Evolutionary conservation across 2,888 invertebrate species (phyloP).

Genomic region (Ophonus ardosiacus): DNA sequence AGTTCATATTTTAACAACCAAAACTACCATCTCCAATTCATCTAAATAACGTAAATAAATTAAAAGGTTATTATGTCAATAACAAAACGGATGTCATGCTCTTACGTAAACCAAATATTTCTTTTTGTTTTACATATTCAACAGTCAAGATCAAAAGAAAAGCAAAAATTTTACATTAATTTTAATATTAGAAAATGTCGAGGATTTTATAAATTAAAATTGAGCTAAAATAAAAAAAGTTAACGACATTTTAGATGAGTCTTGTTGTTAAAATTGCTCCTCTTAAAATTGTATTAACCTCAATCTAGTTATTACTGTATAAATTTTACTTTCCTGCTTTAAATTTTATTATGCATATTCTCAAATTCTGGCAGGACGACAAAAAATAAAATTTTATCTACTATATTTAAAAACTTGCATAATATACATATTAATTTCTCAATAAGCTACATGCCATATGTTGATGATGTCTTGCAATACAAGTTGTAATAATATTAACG

Average conservation of each 20-base stretch:
- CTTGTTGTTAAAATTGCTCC: neutral
- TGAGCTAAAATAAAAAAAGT: neutral
- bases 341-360: neutral
- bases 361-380: neutral
- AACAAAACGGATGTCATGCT: constrained; percentile 5
- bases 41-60: neutral
- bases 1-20: neutral
- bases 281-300: constrained; percentile 38
- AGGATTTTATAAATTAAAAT: neutral
- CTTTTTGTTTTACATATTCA: neutral
- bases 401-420: too few species aligned
- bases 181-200: neutral
- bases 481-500: too few species aligned
- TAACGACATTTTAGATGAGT: constrained; percentile 1
- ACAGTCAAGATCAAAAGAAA: neutral
- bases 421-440: too few species aligned
- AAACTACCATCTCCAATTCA: neutral
- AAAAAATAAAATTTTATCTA: too few species aligned
- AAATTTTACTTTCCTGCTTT: neutral
- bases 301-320: neutral
- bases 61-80: constrained; percentile 15
- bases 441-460: too few species aligned
- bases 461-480: too few species aligned
- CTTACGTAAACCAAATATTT: neutral
- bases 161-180: neutral